Evolutionary conservation across 2,888 invertebrate species (phyloP).

Genomic region (Fragum whitleyi): DNA sequence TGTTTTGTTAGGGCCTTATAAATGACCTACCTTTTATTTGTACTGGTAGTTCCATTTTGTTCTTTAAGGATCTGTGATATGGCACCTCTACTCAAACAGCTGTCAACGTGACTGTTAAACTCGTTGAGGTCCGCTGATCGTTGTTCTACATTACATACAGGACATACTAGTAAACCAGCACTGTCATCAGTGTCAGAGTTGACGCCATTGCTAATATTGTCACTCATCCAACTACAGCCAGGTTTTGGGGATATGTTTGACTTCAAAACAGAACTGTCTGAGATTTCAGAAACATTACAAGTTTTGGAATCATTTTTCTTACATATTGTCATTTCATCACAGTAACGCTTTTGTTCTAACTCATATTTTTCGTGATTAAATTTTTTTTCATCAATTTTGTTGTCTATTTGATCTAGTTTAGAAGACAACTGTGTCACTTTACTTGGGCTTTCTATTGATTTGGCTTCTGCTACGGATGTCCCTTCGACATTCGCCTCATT

Average conservation of each 20-base stretch:
- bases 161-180: conserved; percentile 68
- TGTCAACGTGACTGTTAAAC: conserved; percentile 81
- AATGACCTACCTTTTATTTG: conserved; percentile 45
- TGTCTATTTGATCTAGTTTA: too few relatives aligned
- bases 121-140: conserved; percentile 66
- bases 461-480: too few relatives aligned
- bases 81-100: conserved; percentile 77
- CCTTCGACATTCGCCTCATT: too few relatives aligned
- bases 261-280: background rate
- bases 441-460: too few relatives aligned
- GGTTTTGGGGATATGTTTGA: background rate
- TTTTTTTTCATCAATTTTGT: too few relatives aligned
- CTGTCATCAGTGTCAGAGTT: conserved; percentile 10
- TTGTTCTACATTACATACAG: conserved; percentile 77
- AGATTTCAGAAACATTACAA: background rate
- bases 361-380: too few relatives aligned
- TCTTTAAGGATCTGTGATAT: conserved; percentile 77
- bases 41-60: conserved; percentile 55
- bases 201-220: background rate
- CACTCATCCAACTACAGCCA: conserved; percentile 22
- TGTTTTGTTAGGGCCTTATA: too few relatives aligned
- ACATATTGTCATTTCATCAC: too few relatives aligned
- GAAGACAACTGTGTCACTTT: too few relatives aligned
- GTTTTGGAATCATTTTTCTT: too few relatives aligned
- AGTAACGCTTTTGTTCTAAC: too few relatives aligned